A percentile compares a stretch with the other conserved stretches of the same genome.
Conservation (phyloP, 1,140 invertebrate species). For the Cotesia chilonis region DNA sequence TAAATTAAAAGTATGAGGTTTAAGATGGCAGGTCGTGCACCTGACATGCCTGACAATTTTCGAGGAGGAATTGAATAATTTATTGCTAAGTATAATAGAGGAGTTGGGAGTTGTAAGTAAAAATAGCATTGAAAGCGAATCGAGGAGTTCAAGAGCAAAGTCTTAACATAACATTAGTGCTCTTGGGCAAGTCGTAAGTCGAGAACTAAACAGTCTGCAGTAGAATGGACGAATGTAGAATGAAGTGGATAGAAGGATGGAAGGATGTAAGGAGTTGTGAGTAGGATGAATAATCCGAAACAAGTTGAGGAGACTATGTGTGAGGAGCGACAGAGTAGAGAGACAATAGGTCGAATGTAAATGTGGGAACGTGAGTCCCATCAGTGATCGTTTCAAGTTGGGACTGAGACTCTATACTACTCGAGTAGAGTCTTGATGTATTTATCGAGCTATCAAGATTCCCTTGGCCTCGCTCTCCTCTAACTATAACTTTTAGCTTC, state of each 20-base stretch:
- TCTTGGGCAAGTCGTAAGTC: conserved; percentile 41
- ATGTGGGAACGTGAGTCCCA: conserved; percentile 61
- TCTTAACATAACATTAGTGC: conserved; percentile 27
- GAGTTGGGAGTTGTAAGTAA: conserved; percentile 35
- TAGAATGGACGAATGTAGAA: conserved; percentile 12
- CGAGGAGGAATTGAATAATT: neutral
- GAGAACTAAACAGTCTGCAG: conserved; percentile 44
- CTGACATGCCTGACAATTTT: too few relatives aligned
- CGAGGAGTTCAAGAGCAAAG: conserved; percentile 60
- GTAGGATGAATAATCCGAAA: conserved; percentile 19
- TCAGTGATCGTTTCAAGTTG: conserved; percentile 47
- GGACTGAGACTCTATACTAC: neutral
- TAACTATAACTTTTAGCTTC: neutral
- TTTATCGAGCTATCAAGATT: conserved; percentile 33
- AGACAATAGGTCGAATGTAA: conserved; percentile 64
- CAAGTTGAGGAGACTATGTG: conserved; percentile 10
- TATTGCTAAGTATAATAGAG: conserved; percentile 21
- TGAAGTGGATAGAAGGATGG: too few relatives aligned
- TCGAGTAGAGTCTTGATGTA: neutral
- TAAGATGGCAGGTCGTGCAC: too few relatives aligned
- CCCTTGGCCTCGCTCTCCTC: conserved; percentile 35
- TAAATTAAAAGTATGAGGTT: neutral
- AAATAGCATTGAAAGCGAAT: conserved; percentile 61
- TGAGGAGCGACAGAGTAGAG: conserved; percentile 45
- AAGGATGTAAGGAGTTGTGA: neutral